Base-by-base conservation (phyloP, 2,797 vertebrate genomes). In the Acridotheres tristis region DNA sequence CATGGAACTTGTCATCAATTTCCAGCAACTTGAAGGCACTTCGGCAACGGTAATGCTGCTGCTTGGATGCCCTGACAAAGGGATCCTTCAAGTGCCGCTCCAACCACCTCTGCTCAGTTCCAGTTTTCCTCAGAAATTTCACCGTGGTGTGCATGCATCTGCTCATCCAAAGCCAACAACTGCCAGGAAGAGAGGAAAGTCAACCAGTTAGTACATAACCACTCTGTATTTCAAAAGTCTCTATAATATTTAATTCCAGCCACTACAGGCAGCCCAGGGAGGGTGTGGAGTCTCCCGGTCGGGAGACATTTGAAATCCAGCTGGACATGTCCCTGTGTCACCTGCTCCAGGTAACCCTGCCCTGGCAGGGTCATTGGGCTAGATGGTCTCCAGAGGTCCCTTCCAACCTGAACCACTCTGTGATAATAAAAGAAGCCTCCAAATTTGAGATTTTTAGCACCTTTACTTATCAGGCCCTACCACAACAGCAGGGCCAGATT, bases 21-120 rank as follows among this genome's bases (percentile, higher is more conserved):
- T 99, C 98, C 91, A 99, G 97, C 16, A 99, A 98, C 69, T 99
- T 99, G 97, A 99, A 99, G 34, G 99, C 99, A 13, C 99, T 99
- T 74, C 99, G 98, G 92, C 99, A 99, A 8, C 99, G 98, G 66
- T 98, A 99, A 94, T 97, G 97, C n/a, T 98, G 98, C 9, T 15
- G 68, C 50, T 98, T 98, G 0, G 98, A 96, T 0, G 98, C 98
- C 97, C 98, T 99, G 43, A 99, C 99, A 50, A 98, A 99, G 3
- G 99, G 99, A 93, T 99, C 99, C 62, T 43, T 98, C 32, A 97
- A 80, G 57, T 99, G 99, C 29, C 99, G 97, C 30, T 45, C 67
- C 51, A 99, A 10, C 99, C 99, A 99, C 29, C 94, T 94, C 62
- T 99, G 98, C 85, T 99, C 98, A 1, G 98, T 62, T 0, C 97